A percentile compares a stretch with the other conserved stretches of the same genome.
Evolutionary conservation across 2,113 vertebrate genomes (phyloP).

Genomic region (Plecotus auritus): DNA sequence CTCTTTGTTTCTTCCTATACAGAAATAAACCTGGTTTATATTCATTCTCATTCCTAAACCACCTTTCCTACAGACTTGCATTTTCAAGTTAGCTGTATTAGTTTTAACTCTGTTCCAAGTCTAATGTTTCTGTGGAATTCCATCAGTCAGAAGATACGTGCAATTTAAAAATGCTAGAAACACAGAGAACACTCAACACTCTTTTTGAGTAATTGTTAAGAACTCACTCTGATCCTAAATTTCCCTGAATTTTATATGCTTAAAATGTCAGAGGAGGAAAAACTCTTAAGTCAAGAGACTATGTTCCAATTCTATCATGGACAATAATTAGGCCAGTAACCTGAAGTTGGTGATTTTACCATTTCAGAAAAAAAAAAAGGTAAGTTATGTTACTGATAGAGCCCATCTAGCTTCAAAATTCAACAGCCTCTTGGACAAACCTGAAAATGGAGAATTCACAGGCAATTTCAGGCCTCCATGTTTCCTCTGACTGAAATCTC

Average conservation of each 20-base stretch:
- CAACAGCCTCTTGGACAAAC: not conserved
- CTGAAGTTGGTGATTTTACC: not conserved
- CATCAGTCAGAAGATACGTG: not conserved
- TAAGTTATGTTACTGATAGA: not conserved
- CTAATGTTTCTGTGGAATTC: conserved; percentile 7
- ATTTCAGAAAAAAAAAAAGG: not conserved
- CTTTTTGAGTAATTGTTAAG: not conserved
- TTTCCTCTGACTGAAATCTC: not conserved
- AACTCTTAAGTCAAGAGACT: not conserved
- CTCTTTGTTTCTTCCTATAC: not conserved
- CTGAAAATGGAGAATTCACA: conserved; percentile 18
- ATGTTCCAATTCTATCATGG: not conserved
- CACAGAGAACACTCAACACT: not conserved
- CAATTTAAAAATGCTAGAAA: conserved; percentile 23
- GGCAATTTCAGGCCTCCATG: not conserved
- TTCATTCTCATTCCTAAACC: not conserved
- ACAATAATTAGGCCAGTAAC: not conserved
- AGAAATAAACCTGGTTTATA: not conserved
- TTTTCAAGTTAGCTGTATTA: conserved; percentile 28
- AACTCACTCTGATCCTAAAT: not conserved
- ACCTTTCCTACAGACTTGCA: not conserved
- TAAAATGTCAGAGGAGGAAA: conserved; percentile 24
- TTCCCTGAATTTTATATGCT: not conserved
- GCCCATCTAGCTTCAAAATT: not conserved
- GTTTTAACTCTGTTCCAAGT: conserved; percentile 6